Evolutionary conservation across 2,797 vertebrate species (phyloP), one percentile per base, ranked within the genome.

Genomic region (Poliocrania exsul): DNA sequence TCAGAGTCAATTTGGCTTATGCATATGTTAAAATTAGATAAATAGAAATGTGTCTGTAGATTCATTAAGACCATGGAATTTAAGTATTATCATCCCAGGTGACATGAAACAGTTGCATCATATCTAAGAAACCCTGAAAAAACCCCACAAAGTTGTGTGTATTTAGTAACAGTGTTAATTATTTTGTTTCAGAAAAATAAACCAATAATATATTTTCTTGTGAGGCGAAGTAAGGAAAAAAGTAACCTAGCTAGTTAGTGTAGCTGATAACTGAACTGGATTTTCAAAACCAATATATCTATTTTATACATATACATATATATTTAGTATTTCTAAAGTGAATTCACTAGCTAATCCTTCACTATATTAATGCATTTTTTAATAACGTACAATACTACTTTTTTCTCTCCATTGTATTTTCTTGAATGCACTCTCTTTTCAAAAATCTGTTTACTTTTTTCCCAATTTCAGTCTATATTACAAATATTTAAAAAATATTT

Each of bases 301-400:
- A 31, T 54, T 47, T 20, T n/a, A n/a, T n/a, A 16, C 9, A 61
- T 40, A 54, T 40, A 40, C 29, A 28, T 13, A 53, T 23, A n/a
- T 81, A 49, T 47, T 18, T 54, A 42, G 5, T 37, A 37, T 56
- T 75, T 77, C 28, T 70, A 35, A 82, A 81, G 31, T 62, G 5
- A 91, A 14, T 3, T 77, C 31, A 35, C 9, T 49, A 26, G 13
- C 5, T 81, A 73, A 66, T 50, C 10, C 16, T 82, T 77, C 18
- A 53, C 2, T 6, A 10, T 29, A 66, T 18, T 25, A 1, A 35
- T 2, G 1, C 1, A 25, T 6, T 28, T 17, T 70, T 53, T 71
- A 15, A 51, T 58, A 16, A 53, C 50, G 5, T 29, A n/a, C 10
- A 51, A n/a, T 38, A 5, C 28, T 2, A 58, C 2, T 6, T n/a